Conservation (phyloP, 2,113 vertebrate genomes). For the Pampusana beccarii region DNA sequence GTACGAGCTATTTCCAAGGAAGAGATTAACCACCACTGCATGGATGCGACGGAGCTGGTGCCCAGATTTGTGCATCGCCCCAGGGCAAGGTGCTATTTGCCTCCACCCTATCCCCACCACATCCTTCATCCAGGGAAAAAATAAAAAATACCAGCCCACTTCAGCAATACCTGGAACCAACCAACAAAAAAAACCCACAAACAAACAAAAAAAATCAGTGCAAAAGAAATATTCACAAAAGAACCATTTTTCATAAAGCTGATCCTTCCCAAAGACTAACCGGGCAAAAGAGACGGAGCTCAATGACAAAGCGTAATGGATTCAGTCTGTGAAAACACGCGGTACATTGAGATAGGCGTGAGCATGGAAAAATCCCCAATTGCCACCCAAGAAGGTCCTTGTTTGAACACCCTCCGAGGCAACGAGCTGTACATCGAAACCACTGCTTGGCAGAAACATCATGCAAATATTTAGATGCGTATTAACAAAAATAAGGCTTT, state of each 20-base stretch:
- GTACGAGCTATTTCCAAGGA: not conserved
- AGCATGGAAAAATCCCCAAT: accelerated
- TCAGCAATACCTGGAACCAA: not conserved
- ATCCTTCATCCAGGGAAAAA: not conserved
- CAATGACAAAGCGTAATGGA: not conserved
- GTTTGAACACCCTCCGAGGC: not conserved
- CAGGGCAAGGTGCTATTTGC: not conserved
- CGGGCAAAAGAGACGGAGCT: not conserved
- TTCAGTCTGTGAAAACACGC: not conserved
- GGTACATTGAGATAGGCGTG: accelerated
- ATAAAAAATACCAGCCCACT: too few relatives aligned
- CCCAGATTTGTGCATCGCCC: not conserved
- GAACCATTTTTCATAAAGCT: not conserved
- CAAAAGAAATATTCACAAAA: not conserved
- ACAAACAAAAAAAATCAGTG: not conserved
- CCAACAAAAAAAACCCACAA: accelerated
- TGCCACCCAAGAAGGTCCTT: not conserved
- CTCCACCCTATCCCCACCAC: not conserved
- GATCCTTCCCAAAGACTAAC: not conserved
- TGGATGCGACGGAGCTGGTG: not conserved
- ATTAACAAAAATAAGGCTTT: not conserved
- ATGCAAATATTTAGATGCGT: not conserved
- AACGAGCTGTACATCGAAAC: constrained; percentile 4
- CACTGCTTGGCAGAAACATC: not conserved
- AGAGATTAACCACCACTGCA: not conserved